Evolutionary conservation across 2,888 invertebrate genomes (phyloP).

Genomic region (Lochmaea crataegi): DNA sequence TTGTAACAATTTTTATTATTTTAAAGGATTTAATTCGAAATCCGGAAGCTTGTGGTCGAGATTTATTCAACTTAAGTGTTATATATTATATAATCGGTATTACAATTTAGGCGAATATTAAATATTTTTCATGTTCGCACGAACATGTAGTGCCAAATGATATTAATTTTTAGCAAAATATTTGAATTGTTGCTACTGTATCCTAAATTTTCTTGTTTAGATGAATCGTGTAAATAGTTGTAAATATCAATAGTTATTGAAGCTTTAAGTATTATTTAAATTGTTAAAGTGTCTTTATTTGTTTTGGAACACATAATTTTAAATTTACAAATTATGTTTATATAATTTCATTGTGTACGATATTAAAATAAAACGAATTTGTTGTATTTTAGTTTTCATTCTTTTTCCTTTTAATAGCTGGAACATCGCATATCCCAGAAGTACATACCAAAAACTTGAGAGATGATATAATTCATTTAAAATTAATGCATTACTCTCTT

Average conservation of each 20-base stretch:
- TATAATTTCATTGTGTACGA: slow-evolving; percentile 15
- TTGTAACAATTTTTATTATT: too few relatives aligned
- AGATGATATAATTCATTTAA: too few relatives aligned
- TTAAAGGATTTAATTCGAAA: too few relatives aligned
- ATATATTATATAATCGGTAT: neutral
- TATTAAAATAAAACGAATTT: slow-evolving; percentile 15
- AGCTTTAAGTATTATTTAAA: slow-evolving; percentile 12
- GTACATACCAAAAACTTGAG: too few relatives aligned
- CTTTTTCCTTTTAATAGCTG: too few relatives aligned
- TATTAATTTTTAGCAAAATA: neutral
- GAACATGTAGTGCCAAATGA: neutral
- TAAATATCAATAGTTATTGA: slow-evolving; percentile 8
- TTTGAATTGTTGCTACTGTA: neutral
- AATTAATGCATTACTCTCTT: too few relatives aligned
- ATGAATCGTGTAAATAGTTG: slow-evolving; percentile 12
- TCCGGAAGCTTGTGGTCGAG: too few relatives aligned
- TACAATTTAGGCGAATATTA: neutral
- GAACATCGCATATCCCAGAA: too few relatives aligned
- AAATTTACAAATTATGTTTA: slow-evolving; percentile 13
- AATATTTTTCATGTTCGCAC: neutral
- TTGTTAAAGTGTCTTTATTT: slow-evolving; percentile 18
- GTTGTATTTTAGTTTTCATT: slow-evolving; percentile 11
- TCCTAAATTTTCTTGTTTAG: neutral
- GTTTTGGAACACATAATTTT: slow-evolving; percentile 22
- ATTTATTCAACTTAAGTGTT: too few relatives aligned